These are phyloP conservation scores for Motacilla tschutschensis DNA, from an alignment of 2,113 vertebrate genomes.

Conservation along the genomic window DNA sequence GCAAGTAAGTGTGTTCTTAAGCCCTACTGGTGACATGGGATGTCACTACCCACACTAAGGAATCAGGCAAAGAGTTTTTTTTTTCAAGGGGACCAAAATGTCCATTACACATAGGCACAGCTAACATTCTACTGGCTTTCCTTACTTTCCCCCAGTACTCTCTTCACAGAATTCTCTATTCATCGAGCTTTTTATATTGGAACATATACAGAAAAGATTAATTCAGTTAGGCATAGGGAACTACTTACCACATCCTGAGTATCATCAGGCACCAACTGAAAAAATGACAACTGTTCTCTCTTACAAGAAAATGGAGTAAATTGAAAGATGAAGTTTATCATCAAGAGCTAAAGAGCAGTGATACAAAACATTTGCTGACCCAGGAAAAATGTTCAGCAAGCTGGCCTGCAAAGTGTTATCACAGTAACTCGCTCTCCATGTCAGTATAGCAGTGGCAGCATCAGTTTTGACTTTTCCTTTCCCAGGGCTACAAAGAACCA, in stretches of 20 bases:
- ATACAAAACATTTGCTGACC: neutral
- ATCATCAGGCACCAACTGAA: neutral
- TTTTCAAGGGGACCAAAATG: neutral
- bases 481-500: neutral
- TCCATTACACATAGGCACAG: neutral
- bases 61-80: neutral
- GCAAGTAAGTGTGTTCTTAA: neutral
- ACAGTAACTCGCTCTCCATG: neutral
- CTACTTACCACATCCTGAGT: neutral
- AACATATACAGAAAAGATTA: neutral
- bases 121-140: neutral
- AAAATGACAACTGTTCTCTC: neutral
- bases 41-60: neutral
- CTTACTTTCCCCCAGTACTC: neutral
- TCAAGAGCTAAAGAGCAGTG: neutral
- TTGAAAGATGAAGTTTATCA: neutral
- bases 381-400: neutral
- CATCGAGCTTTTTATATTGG: neutral
- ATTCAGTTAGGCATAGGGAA: neutral
- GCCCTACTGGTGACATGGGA: neutral
- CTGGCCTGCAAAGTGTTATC: neutral
- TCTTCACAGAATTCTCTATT: neutral
- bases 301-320: neutral
- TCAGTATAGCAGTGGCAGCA: neutral
- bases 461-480: neutral